A percentile compares a stretch with the other conserved stretches of the same genome.
Evolutionary conservation across 2,113 vertebrate genomes (phyloP).

Genomic region (Ginglymostoma cirratum): DNA sequence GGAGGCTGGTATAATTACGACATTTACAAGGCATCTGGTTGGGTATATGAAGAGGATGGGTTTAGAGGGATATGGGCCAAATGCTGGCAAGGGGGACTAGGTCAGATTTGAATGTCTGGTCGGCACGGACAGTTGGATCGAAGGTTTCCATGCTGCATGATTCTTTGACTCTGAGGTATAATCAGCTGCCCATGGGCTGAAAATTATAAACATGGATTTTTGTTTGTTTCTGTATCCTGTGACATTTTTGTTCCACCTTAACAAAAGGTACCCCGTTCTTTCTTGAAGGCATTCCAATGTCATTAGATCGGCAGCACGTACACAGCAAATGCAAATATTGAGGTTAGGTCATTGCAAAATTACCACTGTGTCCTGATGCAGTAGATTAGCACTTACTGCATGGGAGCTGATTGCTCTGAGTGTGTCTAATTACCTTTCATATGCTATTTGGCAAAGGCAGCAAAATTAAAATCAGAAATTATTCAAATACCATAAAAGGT

Average conservation of each 20-base stretch:
- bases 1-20: no score
- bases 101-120: no score
- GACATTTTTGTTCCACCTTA: neutral
- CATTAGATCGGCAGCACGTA: neutral
- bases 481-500: neutral
- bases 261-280: neutral
- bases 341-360: neutral
- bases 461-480: neutral
- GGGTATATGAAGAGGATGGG: no score
- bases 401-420: neutral
- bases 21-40: no score
- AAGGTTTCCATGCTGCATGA: no score
- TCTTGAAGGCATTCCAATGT: neutral
- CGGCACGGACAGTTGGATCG: no score
- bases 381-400: neutral
- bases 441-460: neutral
- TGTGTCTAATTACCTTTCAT: neutral
- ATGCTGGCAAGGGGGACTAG: no score
- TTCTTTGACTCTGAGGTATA: neutral
- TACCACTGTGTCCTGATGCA: neutral
- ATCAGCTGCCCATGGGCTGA: neutral
- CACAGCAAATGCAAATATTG: neutral
- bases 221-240: neutral
- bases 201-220: neutral
- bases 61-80: no score